A percentile compares a stretch with the other conserved stretches of the same genome.
Evolutionary conservation across 2,113 vertebrate species (phyloP).

Genomic region (Pedionomus torquatus): DNA sequence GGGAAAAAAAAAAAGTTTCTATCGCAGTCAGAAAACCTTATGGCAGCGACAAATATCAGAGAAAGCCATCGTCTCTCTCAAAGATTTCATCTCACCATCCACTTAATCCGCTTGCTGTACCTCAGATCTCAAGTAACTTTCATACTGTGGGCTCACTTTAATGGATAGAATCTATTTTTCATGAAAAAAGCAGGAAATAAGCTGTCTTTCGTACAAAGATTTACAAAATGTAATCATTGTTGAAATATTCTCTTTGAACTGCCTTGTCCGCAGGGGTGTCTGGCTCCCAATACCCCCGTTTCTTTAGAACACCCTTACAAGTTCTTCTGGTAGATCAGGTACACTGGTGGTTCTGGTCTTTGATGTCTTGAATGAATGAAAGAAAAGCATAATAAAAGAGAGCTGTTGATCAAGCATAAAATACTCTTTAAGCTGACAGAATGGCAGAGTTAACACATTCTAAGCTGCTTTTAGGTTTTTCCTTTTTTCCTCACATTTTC

Average conservation of each 20-base stretch:
- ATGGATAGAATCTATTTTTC: slow-evolving; percentile 84
- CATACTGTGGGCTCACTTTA: slow-evolving; percentile 79
- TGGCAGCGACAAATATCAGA: slow-evolving; percentile 39
- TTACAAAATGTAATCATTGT: slow-evolving; percentile 91
- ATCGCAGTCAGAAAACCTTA: slow-evolving; percentile 51
- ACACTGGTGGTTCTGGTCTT: slow-evolving; percentile 82
- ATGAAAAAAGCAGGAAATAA: slow-evolving; percentile 83
- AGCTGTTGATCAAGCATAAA: slow-evolving; percentile 91
- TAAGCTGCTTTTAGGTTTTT: slow-evolving; percentile 85
- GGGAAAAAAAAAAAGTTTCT: not conserved
- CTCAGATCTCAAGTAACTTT: slow-evolving; percentile 81
- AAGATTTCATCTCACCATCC: slow-evolving; percentile 69
- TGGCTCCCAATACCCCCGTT: slow-evolving; percentile 81
- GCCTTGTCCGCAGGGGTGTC: slow-evolving; percentile 84
- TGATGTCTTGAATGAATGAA: slow-evolving; percentile 89
- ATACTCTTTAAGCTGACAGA: slow-evolving; percentile 90
- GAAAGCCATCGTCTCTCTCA: slow-evolving; percentile 51
- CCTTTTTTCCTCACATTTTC: slow-evolving; percentile 82
- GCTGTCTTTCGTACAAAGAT: slow-evolving; percentile 85
- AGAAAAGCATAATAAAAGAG: slow-evolving; percentile 87
- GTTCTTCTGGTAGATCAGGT: slow-evolving; percentile 84
- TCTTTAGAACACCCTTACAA: slow-evolving; percentile 85
- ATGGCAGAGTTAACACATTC: slow-evolving; percentile 89
- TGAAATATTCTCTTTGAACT: slow-evolving; percentile 89
- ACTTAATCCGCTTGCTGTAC: slow-evolving; percentile 75